Evolutionary conservation across 2,888 invertebrate genomes (phyloP), one percentile per base, ranked within the genome.

Genomic region (Epinotia brunnichana): DNA sequence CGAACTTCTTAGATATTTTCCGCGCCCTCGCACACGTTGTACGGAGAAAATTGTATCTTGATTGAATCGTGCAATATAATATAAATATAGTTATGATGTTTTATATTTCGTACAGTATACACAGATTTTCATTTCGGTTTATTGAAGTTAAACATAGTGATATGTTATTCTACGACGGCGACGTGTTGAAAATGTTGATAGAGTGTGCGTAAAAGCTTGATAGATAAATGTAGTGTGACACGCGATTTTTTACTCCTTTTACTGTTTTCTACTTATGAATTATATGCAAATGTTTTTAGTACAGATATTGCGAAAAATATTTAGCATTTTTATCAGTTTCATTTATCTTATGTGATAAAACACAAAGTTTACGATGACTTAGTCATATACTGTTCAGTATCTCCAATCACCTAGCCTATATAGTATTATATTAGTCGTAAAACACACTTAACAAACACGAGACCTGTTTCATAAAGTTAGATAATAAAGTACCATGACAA

Each of bases 401-500:
- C 82, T 80, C 85, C 83, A 86, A 88, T 89, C 87, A 87, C 85
- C 83, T 81, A 79, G 78, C 81, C 76, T 81, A 81, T 59, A 29
- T 5, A 13, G 35, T 86, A 85, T 89, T 89, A 88, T 89, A 88
- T 85, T 83, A 82, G 80, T 80, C 85, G 85, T 90, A 91, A 90
- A 90, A 80, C 78, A 85, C 83, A 88, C 86, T 90, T 90, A 91
- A 90, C 91, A 85, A 81, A 83, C 80, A 78, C 85, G 78, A 81
- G 83, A 83, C 83, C 82, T 78, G 82, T 80, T 85, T 80, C 85
- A 83, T 89, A 86, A 86, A 90, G 83, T 79, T 77, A 82, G 82
- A 85, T 87, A 86, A 88, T 90, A 89, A 90, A 90, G 83, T 82
- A 79, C 81, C 83, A 88, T 90, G 89, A 89, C 87, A 89, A 89